phyloP scores from a whole-genome alignment of 2,797 vertebrate species.

The Petrocephalus sullivani region DNA sequence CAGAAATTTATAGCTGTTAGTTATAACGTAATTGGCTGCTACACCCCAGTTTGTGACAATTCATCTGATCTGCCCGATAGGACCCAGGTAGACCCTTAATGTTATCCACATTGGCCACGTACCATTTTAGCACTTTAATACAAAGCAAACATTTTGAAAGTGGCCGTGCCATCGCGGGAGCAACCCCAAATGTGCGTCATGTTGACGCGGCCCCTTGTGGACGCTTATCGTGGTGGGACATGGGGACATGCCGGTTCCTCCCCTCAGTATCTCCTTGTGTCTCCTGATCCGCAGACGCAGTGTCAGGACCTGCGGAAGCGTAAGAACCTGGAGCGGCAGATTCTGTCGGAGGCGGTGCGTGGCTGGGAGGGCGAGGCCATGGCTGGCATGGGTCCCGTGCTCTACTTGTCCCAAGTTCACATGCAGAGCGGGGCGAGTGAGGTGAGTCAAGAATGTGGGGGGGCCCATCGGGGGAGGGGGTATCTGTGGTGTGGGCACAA shows the following conservation, averaged over 20 bases:
- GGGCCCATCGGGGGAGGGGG: background rate
- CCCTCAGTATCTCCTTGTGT: background rate
- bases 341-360: conserved; percentile 89
- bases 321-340: conserved; percentile 91
- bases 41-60: background rate
- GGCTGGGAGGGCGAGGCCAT: conserved; percentile 94
- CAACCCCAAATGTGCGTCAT: background rate
- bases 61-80: background rate
- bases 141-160: background rate
- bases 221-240: no score
- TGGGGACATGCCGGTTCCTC: background rate
- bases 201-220: background rate
- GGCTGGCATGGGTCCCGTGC: conserved; percentile 79
- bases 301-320: conserved; percentile 92
- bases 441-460: background rate
- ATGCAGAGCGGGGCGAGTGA: conserved; percentile 72
- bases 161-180: background rate
- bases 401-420: conserved; percentile 90
- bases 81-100: background rate
- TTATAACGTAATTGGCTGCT: background rate
- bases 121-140: background rate
- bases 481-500: background rate
- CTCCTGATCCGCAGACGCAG: conserved; percentile 62
- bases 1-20: background rate
- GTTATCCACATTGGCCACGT: background rate